Evolutionary conservation across 2,113 vertebrate genomes (phyloP).

Genomic region (Forbesichthys agassizii): DNA sequence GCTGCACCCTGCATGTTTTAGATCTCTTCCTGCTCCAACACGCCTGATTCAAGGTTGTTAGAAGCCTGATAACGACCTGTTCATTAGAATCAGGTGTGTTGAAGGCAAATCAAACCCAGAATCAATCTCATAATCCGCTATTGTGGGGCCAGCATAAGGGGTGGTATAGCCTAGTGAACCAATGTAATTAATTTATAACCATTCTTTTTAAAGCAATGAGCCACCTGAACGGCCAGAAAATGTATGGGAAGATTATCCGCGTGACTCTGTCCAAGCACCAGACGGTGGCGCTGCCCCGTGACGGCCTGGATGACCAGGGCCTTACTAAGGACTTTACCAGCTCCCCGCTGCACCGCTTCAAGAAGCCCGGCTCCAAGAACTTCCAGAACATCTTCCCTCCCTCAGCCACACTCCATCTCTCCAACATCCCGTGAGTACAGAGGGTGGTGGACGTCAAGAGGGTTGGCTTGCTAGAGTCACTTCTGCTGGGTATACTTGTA

Average conservation of each 20-base stretch:
- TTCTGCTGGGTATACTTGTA: background rate
- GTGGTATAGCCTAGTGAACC: no score
- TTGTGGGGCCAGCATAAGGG: no score
- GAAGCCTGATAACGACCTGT: no score
- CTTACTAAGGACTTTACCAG: conserved; percentile 97
- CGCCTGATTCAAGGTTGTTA: no score
- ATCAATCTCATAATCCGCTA: no score
- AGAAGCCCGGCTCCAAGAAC: conserved; percentile 97
- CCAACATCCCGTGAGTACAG: conserved; percentile 93
- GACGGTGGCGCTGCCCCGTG: conserved; percentile 93
- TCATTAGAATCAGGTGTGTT: no score
- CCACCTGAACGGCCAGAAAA: conserved; percentile 97
- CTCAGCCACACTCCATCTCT: conserved; percentile 93
- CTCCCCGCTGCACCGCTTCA: conserved; percentile 96
- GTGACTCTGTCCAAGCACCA: conserved; percentile 96
- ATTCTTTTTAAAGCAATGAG: conserved; percentile 84
- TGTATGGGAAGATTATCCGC: conserved; percentile 97
- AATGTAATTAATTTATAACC: background rate
- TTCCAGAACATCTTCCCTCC: conserved; percentile 98
- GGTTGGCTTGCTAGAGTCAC: background rate
- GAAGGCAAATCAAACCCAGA: no score
- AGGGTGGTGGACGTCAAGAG: background rate
- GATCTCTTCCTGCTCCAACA: no score
- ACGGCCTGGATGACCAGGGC: conserved; percentile 95
- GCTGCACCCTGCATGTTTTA: no score